Evolutionary conservation across 2,888 invertebrate species (phyloP), one percentile per base, ranked within the genome.

Genomic region (Caenorhabditis sp.): DNA sequence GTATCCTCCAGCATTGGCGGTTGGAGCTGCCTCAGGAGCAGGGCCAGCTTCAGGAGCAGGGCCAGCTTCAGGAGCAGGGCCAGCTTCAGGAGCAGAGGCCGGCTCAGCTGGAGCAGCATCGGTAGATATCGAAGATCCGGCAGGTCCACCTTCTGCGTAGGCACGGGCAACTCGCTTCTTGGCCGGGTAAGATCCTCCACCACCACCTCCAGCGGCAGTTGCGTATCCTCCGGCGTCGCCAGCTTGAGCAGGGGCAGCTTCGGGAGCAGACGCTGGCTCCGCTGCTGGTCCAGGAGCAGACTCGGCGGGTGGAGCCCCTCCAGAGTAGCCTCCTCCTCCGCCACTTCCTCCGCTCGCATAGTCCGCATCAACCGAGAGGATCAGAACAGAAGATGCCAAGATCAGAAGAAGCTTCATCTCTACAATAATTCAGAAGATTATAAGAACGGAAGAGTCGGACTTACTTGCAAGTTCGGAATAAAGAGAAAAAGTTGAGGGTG

Each of bases 101-200:
- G 55, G 13, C 13, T 45, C 43, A n/a, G 58, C 32, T 20, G 45
- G 22, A 24, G 65, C 43, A 55, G 53, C 55, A 17, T 15, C 45
- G 0, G 22, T 26, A 20, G 45, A 11, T 52, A 35, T 37, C 13
- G 52, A 52, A n/a, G 35, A 52, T 22, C 52, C 52, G 35, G 52
- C 52, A 13, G 52, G 9, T 35, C 52, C 52, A 35, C 35, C 52
- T 22, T 65, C 65, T 2, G 65, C 35, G 46, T 65, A 65, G 4
- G 65, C 65, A 27, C 65, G 45, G 6, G 37, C 65, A 1, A 65
- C 65, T 65, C 65, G 45, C 20, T 55, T 65, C 37, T 65, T 65
- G 5, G 55, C 45, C 37, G 65, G 52, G 13, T 53, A 56, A 5
- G 62, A 46, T 56, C 45, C 62, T 43, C 37, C 41, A 30, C 17